Conservation (phyloP, 1,140 invertebrate species). For the Drosophila ohnishii region DNA sequence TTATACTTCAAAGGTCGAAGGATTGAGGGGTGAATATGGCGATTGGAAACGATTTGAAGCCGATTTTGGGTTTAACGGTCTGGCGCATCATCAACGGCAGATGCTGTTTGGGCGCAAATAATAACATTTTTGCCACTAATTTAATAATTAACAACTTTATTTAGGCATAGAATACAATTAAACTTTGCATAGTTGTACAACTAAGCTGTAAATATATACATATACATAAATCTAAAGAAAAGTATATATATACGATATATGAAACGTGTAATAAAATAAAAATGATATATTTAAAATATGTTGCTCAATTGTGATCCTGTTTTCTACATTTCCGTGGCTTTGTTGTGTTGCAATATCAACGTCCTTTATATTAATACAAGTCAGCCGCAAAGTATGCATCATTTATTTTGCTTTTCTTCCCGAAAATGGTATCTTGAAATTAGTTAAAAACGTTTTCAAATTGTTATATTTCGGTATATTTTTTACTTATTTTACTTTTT, state of each 20-base stretch:
- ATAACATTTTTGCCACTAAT: conserved; percentile 71
- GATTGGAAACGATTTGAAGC: conserved; percentile 35
- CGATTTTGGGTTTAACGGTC: conserved; percentile 5
- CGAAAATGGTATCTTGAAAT: background rate
- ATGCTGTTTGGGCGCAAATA: conserved; percentile 42
- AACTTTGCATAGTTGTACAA: conserved; percentile 68
- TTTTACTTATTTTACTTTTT: too few species aligned
- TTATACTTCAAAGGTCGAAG: conserved; percentile 56
- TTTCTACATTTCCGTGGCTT: background rate
- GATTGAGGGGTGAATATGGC: conserved; percentile 40
- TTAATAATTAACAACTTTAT: conserved; percentile 65
- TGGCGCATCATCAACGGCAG: conserved; percentile 15
- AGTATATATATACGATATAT: conserved; percentile 76
- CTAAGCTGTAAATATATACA: conserved; percentile 77
- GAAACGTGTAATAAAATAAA: conserved; percentile 76
- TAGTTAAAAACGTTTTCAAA: background rate
- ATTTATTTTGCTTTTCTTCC: too few species aligned
- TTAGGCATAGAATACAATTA: conserved; percentile 61
- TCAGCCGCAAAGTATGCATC: conserved; percentile 1
- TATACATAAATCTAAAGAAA: conserved; percentile 62
- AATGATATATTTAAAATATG: conserved; percentile 79
- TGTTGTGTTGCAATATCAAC: background rate
- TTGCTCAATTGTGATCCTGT: conserved; percentile 9
- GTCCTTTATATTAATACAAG: background rate
- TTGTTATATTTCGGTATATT: too few species aligned